Evolutionary conservation across 2,797 vertebrate genomes (phyloP).

Genomic region (Lateolabrax maculatus): DNA sequence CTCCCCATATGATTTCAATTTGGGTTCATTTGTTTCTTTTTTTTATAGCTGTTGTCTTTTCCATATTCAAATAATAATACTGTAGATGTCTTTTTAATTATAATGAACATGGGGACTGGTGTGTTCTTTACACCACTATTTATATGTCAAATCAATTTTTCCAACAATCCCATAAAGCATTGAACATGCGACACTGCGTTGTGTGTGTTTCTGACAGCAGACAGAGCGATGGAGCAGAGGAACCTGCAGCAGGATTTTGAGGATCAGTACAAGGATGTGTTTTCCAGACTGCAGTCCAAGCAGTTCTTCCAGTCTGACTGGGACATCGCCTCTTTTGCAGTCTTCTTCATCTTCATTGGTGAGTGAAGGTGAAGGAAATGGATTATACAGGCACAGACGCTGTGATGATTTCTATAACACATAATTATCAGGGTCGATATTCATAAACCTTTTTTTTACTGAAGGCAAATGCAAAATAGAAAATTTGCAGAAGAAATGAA

Average conservation of each 20-base stretch:
- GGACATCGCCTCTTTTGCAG: conserved; percentile 87
- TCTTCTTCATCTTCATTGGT: conserved; percentile 90
- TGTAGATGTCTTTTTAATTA: too few species aligned
- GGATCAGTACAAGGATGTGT: conserved; percentile 81
- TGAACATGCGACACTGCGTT: too few species aligned
- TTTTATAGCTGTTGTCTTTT: too few species aligned
- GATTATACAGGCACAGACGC: neutral
- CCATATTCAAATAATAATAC: too few species aligned
- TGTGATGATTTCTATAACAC: neutral
- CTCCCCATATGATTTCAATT: too few species aligned
- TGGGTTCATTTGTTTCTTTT: too few species aligned
- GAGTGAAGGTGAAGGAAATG: conserved; percentile 48
- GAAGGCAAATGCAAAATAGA: neutral
- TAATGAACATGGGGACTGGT: too few species aligned
- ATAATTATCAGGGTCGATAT: neutral
- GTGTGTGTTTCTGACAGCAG: neutral
- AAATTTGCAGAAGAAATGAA: neutral
- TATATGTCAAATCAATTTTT: too few species aligned
- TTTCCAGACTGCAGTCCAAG: conserved; percentile 83
- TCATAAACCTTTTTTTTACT: neutral
- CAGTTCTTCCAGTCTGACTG: conserved; percentile 89
- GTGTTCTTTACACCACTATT: too few species aligned
- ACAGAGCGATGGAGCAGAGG: conserved; percentile 27
- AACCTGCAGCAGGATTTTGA: conserved; percentile 76
- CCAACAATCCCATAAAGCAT: too few species aligned